Base-by-base conservation (phyloP, 23 tunicate genomes). In the Oikopleura vanhoeffeni region DNA sequence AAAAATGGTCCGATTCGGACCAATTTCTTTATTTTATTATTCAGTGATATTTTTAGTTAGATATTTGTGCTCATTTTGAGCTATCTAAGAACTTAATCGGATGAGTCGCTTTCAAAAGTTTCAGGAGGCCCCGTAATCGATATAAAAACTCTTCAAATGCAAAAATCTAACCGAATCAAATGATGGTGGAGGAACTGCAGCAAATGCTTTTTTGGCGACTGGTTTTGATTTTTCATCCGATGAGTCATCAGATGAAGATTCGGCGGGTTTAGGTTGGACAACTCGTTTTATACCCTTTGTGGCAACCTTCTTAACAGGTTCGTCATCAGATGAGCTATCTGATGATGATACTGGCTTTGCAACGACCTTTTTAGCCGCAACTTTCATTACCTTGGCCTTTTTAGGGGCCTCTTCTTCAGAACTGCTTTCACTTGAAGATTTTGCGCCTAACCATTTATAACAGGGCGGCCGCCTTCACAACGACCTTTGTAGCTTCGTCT, bases 341-440 rank as follows among this genome's bases (percentile, higher is more conserved):
- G 34, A 28, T 30, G 79, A 71, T 13, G 79, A 71, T 3, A 3
- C 2, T 2, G 27, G 34, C 32, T 71, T 71, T 30, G 27, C 32
- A 33, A 71, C 79, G 4, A 71, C 32, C 32, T 71, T 71, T 71
- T 71, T 71, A 33, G 79, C 79, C 35, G 79, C 34, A 24, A 38
- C 2, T 38, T 33, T 2, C 35, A 71, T 38, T 32, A 2, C 32
- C 32, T 71, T 71, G 2, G 79, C 38, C 27, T 8, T 24, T 71
- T 71, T 71, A 18, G 79, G 79, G 79, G 79, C 34, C 79, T 71
- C 79, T 71, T 71, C 79, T 38, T 71, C 79, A 18, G 27, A 33
- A 32, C 32, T 38, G 35, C 36, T 18, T 2, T 33, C 27, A 18
- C 34, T 13, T 71, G n/a, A n/a, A n/a, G n/a, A n/a, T n/a, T n/a